phyloP scores from a whole-genome alignment of 2,113 vertebrate species.

The Nicator chloris region DNA sequence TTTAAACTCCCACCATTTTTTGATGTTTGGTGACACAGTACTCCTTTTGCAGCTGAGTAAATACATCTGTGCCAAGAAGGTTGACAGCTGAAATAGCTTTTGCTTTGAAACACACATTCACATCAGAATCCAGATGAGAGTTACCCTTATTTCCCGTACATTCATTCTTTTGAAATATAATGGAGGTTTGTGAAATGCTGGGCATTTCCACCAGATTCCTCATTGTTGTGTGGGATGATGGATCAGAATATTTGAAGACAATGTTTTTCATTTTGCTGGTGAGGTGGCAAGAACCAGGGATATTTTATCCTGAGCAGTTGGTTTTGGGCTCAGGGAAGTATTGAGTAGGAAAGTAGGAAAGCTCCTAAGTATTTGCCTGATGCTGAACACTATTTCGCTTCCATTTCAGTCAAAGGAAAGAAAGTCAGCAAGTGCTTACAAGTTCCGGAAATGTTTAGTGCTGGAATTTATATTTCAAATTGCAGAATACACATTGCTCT shows the following conservation, averaged over 20 bases:
- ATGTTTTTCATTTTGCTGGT: neutral
- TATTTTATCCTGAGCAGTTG: neutral
- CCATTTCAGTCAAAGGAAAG: neutral
- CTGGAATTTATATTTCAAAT: neutral
- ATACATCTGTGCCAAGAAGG: slow-evolving; percentile 26
- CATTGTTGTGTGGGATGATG: neutral
- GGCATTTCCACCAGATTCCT: neutral
- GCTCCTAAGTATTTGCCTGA: neutral
- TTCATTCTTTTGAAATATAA: neutral
- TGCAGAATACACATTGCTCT: rapidly evolving
- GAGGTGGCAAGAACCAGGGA: neutral
- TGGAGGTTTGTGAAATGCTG: neutral
- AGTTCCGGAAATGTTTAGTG: neutral
- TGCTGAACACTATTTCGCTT: neutral
- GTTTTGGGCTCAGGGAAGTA: neutral
- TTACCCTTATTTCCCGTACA: neutral
- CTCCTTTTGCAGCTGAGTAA: slow-evolving; percentile 50
- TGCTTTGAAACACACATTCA: slow-evolving; percentile 2
- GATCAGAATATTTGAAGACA: neutral
- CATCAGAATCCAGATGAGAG: slow-evolving; percentile 2
- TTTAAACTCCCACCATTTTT: slow-evolving; percentile 13
- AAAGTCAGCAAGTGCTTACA: neutral
- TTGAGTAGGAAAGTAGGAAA: neutral
- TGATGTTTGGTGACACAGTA: neutral
- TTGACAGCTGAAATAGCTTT: slow-evolving; percentile 17